phyloP scores from a whole-genome alignment of 64 coral and sea anemone species.

The Pachyseris speciosa region DNA sequence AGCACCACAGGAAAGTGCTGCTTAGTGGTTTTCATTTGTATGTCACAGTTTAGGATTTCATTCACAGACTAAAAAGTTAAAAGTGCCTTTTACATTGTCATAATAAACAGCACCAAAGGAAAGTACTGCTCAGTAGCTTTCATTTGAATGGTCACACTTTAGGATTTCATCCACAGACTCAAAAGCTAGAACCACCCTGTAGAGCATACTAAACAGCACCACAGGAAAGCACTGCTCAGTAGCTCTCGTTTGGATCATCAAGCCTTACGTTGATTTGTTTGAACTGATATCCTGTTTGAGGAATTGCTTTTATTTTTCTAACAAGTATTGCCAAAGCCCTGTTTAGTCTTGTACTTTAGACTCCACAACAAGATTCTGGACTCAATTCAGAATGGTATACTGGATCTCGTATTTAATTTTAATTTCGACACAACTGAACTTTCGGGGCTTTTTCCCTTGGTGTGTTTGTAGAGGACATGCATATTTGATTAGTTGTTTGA shows the following conservation, averaged over 20 bases:
- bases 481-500: constrained; percentile 27
- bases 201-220: neutral
- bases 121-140: neutral
- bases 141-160: neutral
- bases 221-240: neutral
- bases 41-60: no score
- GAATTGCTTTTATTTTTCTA: neutral
- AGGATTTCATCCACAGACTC: neutral
- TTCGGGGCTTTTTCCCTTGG: no score
- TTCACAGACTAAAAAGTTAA: neutral
- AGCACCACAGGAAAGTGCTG: no score
- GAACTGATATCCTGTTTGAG: neutral
- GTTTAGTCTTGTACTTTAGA: no score
- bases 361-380: no score
- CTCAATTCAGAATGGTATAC: no score
- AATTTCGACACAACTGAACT: no score
- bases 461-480: no score
- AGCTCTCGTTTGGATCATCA: neutral
- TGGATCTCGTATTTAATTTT: no score
- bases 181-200: neutral
- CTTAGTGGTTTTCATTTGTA: no score
- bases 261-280: neutral
- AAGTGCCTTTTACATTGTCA: neutral
- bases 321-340: no score
- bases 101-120: neutral